Evolutionary conservation across 1,140 invertebrate genomes (phyloP).

Genomic region (Scaptodrosophila lebanonensis): DNA sequence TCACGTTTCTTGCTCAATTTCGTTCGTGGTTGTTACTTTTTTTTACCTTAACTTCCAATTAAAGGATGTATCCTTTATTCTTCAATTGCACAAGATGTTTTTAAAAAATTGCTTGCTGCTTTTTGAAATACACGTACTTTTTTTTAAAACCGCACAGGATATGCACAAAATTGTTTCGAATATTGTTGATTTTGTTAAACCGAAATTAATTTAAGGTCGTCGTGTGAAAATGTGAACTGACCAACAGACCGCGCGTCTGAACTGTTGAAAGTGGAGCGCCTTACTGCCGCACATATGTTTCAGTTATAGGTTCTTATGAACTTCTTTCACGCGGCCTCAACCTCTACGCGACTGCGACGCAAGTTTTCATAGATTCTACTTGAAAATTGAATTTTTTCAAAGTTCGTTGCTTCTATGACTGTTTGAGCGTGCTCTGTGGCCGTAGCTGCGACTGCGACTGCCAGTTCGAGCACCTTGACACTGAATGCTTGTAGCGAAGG

Average conservation of each 20-base stretch:
- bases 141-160: conserved; percentile 37
- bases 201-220: conserved; percentile 13
- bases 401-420: conserved; percentile 68
- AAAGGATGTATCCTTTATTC: conserved; percentile 18
- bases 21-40: too few species aligned
- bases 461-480: conserved; percentile 73
- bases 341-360: conserved; percentile 9
- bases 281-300: conserved; percentile 55
- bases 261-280: conserved; percentile 69
- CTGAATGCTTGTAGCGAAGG: conserved; percentile 64
- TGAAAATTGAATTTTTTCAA: conserved; percentile 51
- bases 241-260: conserved; percentile 56
- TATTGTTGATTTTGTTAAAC: conserved; percentile 11
- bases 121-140: neutral
- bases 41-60: conserved; percentile 4
- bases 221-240: neutral
- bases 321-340: conserved; percentile 10
- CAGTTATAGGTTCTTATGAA: conserved; percentile 66
- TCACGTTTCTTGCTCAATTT: too few species aligned
- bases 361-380: conserved; percentile 45
- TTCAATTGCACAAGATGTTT: conserved; percentile 12
- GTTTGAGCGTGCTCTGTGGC: conserved; percentile 14
- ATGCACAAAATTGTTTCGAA: conserved; percentile 27
- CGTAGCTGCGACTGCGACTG: conserved; percentile 51
- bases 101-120: conserved; percentile 19